Base-by-base conservation (phyloP, 2,888 invertebrate genomes). In the Scotopteryx bipunctaria region DNA sequence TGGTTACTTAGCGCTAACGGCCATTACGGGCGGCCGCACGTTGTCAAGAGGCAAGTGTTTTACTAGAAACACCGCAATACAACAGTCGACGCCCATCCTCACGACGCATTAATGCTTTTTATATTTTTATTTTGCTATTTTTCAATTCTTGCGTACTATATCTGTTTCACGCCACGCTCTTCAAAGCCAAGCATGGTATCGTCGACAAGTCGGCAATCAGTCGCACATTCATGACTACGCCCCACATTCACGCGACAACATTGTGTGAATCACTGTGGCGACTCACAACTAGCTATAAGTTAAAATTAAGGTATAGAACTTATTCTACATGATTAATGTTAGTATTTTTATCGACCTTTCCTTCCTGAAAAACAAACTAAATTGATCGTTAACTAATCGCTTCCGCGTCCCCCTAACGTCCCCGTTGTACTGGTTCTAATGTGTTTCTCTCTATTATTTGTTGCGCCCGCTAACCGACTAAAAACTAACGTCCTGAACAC, bases 341-440 rank as follows among this genome's bases (percentile, higher is more conserved):
- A 94, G 94, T 93, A 94, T 94, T 93, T 94, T 94, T 93, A 94
- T 95, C 93, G 94, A 94, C 92, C 93, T 94, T 81, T 94, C 94
- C 93, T 94, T 94, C 93, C 93, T 94, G 91, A 93, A 94, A 93
- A 92, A 83, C 27, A 27, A 27, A 84, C 82, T 84, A 81, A 81
- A 73, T 64, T 43, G 48, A 47, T 57, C 42, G 52, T 67, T 59
- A n/a, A 57, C 49, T 55, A 56, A 55, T 50, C 47, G 59, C 59
- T 59, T 60, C 58, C 55, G 81, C 81, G 78, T 65, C 73, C 80
- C 76, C 68, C 61, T 77, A 78, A 78, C 71, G 63, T 63, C 61
- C 65, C 67, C 57, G 45, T 68, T 57, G 69, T 67, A 71, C 71
- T 73, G 79, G 74, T 66, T 78, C 79, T 85, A 84, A 84, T 83